Base-by-base conservation (phyloP, 2,888 invertebrate genomes). In the Caenorhabditis sp. region DNA sequence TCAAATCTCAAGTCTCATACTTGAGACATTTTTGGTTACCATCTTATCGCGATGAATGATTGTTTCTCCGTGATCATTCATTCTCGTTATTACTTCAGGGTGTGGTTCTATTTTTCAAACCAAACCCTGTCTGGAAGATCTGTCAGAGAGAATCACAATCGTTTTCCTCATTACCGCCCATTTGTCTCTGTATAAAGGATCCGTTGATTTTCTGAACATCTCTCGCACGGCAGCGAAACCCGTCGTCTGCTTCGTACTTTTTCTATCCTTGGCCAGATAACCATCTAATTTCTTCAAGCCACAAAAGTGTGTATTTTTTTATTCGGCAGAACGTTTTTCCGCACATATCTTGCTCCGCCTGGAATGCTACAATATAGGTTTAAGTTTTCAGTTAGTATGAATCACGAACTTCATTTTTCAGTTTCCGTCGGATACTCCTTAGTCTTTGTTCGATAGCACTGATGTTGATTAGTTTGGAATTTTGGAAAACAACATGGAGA, bases 201-300 rank as follows among this genome's bases (percentile, higher is more conserved):
- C 24, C 12, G 5, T 14, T 61, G 38, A 41, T 41, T 41, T 61
- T 61, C 10, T 61, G 61, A 61, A 24, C 61, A 61, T 24, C 38
- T 24, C 59, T 26, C 54, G 31, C 38, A 38, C 35, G n/a, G 12
- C 41, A 41, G 16, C 16, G 41, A 61, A 61, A 61, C 41, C 61
- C 41, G 61, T 41, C 41, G 41, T 35, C 38, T 35, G 41, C 24
- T 61, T 24, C 14, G 41, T 41, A 61, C 24, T 61, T 41, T 61
- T 24, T 19, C 38, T 24, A 41, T 24, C 14, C 61, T 41, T 24
- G 22, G 6, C n/a, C 54, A 19, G 54, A 54, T 54, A 54, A 14
- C 19, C 8, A 22, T 61, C 61, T 41, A 14, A 41, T 38, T 61
- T 24, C 41, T 38, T 12, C 38, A 4, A 4, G 14, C 61, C 24